phyloP scores from a whole-genome alignment of 2,888 invertebrate species.

The Dicyrtomina minuta region DNA sequence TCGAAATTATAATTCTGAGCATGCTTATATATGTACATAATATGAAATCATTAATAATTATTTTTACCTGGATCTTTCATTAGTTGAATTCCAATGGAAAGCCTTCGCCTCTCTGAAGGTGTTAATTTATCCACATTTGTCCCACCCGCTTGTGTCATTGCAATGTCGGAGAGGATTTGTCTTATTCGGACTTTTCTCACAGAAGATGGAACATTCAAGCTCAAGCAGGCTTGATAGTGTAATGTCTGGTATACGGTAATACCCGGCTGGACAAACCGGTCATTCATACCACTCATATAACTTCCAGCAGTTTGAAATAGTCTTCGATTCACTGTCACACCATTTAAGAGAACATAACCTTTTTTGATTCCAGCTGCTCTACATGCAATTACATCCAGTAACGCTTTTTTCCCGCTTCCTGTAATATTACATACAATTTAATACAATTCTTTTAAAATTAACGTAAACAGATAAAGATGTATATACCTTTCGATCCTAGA shows the following conservation, averaged over 20 bases:
- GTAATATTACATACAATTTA: constrained; percentile 46
- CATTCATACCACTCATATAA: constrained; percentile 49
- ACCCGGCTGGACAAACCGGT: constrained; percentile 64
- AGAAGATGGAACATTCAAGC: constrained; percentile 68
- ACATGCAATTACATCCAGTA: constrained; percentile 80
- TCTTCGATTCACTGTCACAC: constrained; percentile 75
- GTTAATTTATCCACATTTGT: constrained; percentile 80
- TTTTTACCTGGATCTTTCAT: constrained; percentile 84
- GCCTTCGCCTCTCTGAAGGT: constrained; percentile 82
- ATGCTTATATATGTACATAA: background rate
- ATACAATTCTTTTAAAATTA: background rate
- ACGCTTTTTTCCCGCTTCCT: constrained; percentile 93
- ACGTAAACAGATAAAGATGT: background rate
- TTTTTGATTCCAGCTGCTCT: constrained; percentile 69
- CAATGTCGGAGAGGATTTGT: constrained; percentile 89
- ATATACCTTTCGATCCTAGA: constrained; percentile 87
- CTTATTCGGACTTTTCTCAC: constrained; percentile 82
- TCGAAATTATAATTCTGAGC: background rate
- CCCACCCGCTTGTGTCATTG: constrained; percentile 70
- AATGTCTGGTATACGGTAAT: constrained; percentile 86
- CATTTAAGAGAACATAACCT: constrained; percentile 87
- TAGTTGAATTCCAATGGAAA: constrained; percentile 88
- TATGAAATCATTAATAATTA: background rate
- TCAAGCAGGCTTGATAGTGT: constrained; percentile 69
- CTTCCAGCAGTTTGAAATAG: constrained; percentile 67